Percentiles rank a stretch among this genome's conserved stretches.
Conservation (phyloP, 2,797 vertebrate genomes). For the Oreochromis grahami region DNA sequence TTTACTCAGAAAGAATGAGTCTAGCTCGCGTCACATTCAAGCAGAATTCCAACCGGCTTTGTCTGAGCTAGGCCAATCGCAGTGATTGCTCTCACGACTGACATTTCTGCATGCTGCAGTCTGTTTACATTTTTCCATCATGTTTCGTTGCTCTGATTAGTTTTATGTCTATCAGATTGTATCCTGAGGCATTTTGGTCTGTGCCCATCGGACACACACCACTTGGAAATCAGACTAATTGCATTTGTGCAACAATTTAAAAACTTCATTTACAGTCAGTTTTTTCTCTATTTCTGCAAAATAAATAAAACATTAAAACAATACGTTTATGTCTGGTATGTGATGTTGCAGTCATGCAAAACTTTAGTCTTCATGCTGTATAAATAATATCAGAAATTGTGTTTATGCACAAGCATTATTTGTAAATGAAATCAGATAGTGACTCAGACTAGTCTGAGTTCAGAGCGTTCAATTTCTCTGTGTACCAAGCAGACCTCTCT, state of each 20-base stretch:
- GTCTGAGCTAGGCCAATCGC: neutral
- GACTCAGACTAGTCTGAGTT: constrained; percentile 1
- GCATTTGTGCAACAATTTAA: neutral
- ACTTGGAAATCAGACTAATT: neutral
- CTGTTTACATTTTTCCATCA: neutral
- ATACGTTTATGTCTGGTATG: fast-evolving
- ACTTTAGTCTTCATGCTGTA: neutral
- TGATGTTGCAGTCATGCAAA: neutral
- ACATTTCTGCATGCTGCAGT: neutral
- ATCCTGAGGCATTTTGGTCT: neutral
- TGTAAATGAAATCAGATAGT: constrained; percentile 26
- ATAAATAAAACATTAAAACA: neutral
- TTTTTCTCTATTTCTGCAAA: neutral
- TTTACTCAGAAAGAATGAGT: fast-evolving
- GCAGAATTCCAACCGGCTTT: neutral
- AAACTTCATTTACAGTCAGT: neutral
- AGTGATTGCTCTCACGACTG: neutral
- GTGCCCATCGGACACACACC: neutral
- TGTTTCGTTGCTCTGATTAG: neutral
- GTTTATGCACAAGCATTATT: neutral
- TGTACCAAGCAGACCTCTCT: neutral
- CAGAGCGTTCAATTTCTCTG: neutral
- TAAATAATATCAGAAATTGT: neutral
- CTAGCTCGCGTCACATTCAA: neutral
- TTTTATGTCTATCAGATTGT: neutral